Evolutionary conservation across 2,888 invertebrate species (phyloP), one percentile per base, ranked within the genome.

Genomic region (Sclerodermus sp.): DNA sequence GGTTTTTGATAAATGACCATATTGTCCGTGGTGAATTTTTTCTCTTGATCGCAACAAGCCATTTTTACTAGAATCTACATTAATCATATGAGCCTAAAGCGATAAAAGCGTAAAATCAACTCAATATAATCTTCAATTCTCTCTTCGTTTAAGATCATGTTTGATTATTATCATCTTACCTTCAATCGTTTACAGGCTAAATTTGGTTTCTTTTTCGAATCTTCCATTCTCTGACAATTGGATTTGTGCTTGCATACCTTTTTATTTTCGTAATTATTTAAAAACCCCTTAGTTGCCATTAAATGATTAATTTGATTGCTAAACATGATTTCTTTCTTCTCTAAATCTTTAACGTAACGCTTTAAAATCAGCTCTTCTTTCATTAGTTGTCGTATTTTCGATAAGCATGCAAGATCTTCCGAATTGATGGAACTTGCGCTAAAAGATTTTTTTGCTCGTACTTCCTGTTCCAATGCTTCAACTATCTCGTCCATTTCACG

Each of bases 371-470:
- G 45, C 31, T 74, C 73, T 38, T 70, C 66, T 38, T 71, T 64
- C 1, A 66, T 73, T 1, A 77, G 48, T 32, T 68, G 57, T 15
- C 66, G 64, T 16, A 77, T 68, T 39, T 62, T 70, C 9, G 61
- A 58, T 14, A 76, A 47, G 42, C 73, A 74, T 1, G 66, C 31
- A 0, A 75, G 50, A 55, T 76, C 76, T 9, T 72, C 70, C 1
- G 73, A 71, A 42, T 63, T 60, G 32, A 76, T 69, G 9, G 74
- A 70, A 29, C 68, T 66, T 13, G 72, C 50, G 42, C 73, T 73
- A 30, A 6, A 12, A 1, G 64, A 58, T 12, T 53, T 6, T 41
- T 43, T 1, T 60, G 50, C 17, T 17, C 48, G 1, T 55, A 41
- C 13, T 67, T 39, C 45, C 70, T 63, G 3, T 60, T 53, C 37